Conservation (phyloP, 2,113 vertebrate species). For the Ictalurus punctatus region DNA sequence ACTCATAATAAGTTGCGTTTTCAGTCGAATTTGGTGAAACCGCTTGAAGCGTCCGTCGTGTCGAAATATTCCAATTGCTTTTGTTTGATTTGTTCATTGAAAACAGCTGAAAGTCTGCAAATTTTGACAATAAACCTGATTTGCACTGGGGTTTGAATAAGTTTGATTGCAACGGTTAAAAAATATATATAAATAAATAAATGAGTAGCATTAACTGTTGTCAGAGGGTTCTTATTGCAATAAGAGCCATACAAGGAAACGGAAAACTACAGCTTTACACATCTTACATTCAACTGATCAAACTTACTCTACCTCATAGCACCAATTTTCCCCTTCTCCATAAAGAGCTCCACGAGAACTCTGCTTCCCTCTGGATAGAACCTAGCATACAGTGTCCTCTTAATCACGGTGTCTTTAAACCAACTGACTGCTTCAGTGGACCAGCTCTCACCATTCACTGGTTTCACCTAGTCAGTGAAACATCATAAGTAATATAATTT, state of each 20-base stretch:
- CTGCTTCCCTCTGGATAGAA: conserved; percentile 59
- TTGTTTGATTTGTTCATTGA: too few relatives aligned
- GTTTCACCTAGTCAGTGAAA: conserved; percentile 64
- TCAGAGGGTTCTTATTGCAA: not conserved
- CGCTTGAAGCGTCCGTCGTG: too few relatives aligned
- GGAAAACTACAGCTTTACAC: not conserved
- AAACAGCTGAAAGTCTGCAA: too few relatives aligned
- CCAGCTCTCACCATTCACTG: conserved; percentile 67
- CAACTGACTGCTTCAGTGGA: conserved; percentile 67
- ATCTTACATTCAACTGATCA: not conserved
- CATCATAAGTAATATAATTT: not conserved
- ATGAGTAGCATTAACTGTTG: not conserved
- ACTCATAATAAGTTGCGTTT: too few relatives aligned
- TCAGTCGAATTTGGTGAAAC: too few relatives aligned
- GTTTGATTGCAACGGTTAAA: too few relatives aligned
- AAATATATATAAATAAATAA: not conserved
- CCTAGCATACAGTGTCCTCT: conserved; percentile 69
- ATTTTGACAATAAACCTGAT: too few relatives aligned
- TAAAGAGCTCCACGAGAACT: conserved; percentile 69
- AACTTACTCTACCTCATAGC: conserved; percentile 69
- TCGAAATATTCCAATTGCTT: too few relatives aligned
- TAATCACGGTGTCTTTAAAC: conserved; percentile 68
- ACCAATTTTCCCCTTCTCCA: conserved; percentile 73
- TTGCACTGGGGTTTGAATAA: too few relatives aligned
- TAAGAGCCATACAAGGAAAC: not conserved